Percentiles rank a stretch among this genome's conserved stretches.
phyloP scores from a whole-genome alignment of 2,113 vertebrate genomes.

The Chitala chitala region DNA sequence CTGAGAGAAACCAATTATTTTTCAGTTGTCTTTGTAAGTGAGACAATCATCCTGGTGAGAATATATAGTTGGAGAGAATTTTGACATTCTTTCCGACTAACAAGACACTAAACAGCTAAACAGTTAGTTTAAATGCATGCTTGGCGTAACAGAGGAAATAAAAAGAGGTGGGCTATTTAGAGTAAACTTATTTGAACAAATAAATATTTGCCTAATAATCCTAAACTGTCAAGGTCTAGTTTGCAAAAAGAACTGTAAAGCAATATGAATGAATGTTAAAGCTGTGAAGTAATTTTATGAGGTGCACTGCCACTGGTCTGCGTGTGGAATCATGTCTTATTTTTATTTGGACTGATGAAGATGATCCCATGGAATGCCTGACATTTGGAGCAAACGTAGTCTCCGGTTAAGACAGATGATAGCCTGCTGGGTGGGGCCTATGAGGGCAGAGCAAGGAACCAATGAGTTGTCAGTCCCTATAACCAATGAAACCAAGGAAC shows the following conservation, averaged over 20 bases:
- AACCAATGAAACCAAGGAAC: no score
- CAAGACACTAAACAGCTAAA: slow-evolving; percentile 19
- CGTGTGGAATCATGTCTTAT: neutral
- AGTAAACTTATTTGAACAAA: no score
- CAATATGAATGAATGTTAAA: neutral
- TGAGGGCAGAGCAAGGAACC: no score
- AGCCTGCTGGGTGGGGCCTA: no score
- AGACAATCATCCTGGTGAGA: slow-evolving; percentile 32
- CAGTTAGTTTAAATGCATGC: no score
- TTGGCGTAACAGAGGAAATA: no score
- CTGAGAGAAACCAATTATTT: slow-evolving; percentile 24
- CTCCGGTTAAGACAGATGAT: no score
- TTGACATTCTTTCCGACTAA: slow-evolving; percentile 36
- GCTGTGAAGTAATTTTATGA: neutral
- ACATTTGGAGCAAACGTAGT: neutral
- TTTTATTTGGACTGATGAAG: neutral
- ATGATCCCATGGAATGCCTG: neutral
- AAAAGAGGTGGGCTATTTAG: no score
- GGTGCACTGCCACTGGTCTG: neutral
- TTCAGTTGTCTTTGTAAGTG: slow-evolving; percentile 29
- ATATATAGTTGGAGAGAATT: slow-evolving; percentile 36
- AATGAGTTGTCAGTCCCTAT: no score
- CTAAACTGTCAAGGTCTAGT: neutral
- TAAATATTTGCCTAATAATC: neutral
- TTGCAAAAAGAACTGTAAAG: neutral